phyloP scores from a whole-genome alignment of 2,113 vertebrate species.

The Prinia subflava region DNA sequence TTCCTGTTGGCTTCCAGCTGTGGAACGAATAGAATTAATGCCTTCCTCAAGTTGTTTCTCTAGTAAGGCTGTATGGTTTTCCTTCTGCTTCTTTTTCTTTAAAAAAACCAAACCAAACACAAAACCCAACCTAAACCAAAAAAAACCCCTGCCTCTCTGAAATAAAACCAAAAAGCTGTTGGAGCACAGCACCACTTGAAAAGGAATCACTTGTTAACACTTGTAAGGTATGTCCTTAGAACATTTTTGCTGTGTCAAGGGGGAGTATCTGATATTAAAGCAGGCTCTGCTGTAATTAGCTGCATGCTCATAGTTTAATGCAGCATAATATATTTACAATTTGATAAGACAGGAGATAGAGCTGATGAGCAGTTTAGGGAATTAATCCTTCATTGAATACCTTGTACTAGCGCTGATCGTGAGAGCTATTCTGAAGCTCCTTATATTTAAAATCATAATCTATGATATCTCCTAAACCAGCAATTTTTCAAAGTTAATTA shows the following conservation, averaged over 20 bases:
- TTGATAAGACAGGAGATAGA: slow-evolving; percentile 55
- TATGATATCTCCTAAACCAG: slow-evolving; percentile 40
- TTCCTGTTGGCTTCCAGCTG: not conserved
- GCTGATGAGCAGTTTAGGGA: slow-evolving; percentile 40
- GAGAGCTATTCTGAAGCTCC: slow-evolving; percentile 39
- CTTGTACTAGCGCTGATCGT: slow-evolving; percentile 13
- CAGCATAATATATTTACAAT: slow-evolving; percentile 61
- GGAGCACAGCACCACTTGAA: not conserved
- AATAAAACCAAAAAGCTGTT: not conserved
- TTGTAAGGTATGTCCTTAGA: not conserved
- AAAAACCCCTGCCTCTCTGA: too few relatives aligned
- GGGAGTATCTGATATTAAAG: slow-evolving; percentile 34
- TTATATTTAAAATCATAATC: slow-evolving; percentile 52
- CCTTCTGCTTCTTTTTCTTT: not conserved
- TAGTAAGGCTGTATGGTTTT: not conserved
- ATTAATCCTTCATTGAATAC: slow-evolving; percentile 47
- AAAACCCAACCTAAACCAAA: not conserved
- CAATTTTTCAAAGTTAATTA: slow-evolving; percentile 66
- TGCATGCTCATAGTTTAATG: slow-evolving; percentile 33
- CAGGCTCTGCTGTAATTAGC: slow-evolving; percentile 40
- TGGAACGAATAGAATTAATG: not conserved
- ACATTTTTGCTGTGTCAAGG: slow-evolving; percentile 1
- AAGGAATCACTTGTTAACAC: slow-evolving; percentile 5
- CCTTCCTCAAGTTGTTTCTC: not conserved
- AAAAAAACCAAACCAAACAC: not conserved